Evolutionary conservation across 2,888 invertebrate species (phyloP), one percentile per base, ranked within the genome.

Genomic region (Pyrocoelia pectoralis): DNA sequence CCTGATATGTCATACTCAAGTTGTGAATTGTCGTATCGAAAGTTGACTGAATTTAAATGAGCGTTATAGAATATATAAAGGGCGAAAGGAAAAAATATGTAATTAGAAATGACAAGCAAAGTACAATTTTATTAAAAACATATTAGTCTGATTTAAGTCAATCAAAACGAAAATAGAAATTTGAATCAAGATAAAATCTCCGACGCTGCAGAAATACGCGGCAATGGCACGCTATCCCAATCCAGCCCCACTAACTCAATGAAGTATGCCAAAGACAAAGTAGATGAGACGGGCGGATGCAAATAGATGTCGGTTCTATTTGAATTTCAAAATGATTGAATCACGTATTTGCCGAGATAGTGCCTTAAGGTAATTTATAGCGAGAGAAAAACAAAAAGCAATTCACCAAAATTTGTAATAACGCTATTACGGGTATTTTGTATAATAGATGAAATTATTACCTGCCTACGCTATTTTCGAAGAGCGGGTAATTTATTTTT

Each of bases 201-300:
- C 55, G 63, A 56, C 65, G 65, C 63, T 66, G 65, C 66, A 57
- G 66, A 68, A 24, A 68, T 66, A 69, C 67, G 68, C 69, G 69
- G 69, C 54, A 55, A 54, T 55, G 63, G 60, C 56, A 65, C 65
- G 73, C 73, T 69, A 74, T 75, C 70, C 69, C 70, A 69, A 72
- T 69, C 72, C 72, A 72, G 73, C 69, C 70, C 67, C 69, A 70
- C 76, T 77, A 77, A 77, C 76, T 75, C 77, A 71, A 79, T 76
- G 77, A 76, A 78, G 74, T 75, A 74, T 76, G 74, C 77, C 77
- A 77, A 78, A 77, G 75, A 77, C 76, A 77, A 79, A 78, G 77
- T 77, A 76, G 77, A 77, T 77, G 76, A 76, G 77, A 77, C 78
- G 76, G 76, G 73, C 75, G 75, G 76, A 75, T 74, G 74, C 76